A percentile compares a stretch with the other conserved stretches of the same genome.
phyloP scores from a whole-genome alignment of 1,140 invertebrate genomes.

The Potamilus streckersoni region DNA sequence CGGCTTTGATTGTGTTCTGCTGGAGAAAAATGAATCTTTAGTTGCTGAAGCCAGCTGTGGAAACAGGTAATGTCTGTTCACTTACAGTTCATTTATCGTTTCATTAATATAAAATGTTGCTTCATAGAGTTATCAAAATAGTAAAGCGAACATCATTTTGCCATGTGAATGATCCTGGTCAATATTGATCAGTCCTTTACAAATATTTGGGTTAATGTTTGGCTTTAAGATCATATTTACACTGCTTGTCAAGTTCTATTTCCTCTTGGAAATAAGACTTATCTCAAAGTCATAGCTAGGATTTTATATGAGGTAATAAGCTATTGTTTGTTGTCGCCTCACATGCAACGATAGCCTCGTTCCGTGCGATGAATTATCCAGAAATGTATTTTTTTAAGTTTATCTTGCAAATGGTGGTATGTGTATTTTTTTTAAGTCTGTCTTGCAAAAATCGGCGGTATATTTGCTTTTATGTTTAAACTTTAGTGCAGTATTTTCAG shows the following conservation, averaged over 20 bases:
- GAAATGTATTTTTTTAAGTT: neutral
- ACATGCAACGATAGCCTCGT: too few species aligned
- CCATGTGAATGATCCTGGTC: neutral
- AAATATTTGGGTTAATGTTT: neutral
- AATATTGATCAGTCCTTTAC: neutral
- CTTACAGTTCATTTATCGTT: neutral
- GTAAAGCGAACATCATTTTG: neutral
- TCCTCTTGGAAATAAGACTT: too few species aligned
- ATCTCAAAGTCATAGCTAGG: too few species aligned
- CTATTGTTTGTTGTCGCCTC: too few species aligned
- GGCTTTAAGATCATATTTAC: neutral
- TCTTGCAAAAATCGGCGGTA: neutral
- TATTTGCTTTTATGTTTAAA: neutral
- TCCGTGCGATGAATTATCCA: too few species aligned
- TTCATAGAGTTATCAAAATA: neutral
- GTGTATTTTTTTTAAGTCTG: neutral
- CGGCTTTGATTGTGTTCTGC: constrained; percentile 46
- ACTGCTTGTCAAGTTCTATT: neutral
- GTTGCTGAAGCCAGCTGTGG: constrained; percentile 53
- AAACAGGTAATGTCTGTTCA: constrained; percentile 45
- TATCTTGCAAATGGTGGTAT: neutral
- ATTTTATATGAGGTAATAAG: too few species aligned
- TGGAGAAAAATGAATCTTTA: constrained; percentile 50
- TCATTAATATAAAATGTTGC: neutral
- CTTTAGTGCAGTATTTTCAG: neutral